Evolutionary conservation across 35 echinoderm and acorn worm genomes (phyloP).

Genomic region (Apostichopus parvimensis): DNA sequence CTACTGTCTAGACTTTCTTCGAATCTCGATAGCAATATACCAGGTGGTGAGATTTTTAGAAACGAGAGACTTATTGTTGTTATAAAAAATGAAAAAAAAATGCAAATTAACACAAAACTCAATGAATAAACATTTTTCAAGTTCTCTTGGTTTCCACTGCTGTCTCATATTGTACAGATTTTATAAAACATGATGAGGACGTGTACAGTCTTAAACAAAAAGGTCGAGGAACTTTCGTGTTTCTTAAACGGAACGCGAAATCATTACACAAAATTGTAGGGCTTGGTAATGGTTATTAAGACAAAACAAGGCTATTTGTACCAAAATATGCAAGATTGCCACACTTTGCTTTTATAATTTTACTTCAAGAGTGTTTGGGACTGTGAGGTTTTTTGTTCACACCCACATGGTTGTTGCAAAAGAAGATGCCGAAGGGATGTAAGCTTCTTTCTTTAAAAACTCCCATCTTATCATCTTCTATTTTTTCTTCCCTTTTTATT

Average conservation of each 20-base stretch:
- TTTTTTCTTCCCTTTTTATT: constrained; percentile 18
- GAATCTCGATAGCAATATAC: constrained; percentile 60
- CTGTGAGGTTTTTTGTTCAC: constrained; percentile 23
- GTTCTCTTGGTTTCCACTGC: constrained; percentile 59
- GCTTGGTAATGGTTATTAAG: constrained; percentile 51
- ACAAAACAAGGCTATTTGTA: constrained; percentile 51
- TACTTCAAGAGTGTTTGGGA: constrained; percentile 6
- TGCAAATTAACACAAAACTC: constrained; percentile 57
- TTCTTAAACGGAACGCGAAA: constrained; percentile 1
- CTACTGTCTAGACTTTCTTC: constrained; percentile 62
- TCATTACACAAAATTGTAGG: constrained; percentile 1
- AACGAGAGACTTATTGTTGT: constrained; percentile 62
- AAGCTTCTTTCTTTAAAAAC: neutral
- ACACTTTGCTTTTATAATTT: constrained; percentile 60
- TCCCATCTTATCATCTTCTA: neutral
- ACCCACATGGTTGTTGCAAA: constrained; percentile 5
- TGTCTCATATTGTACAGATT: constrained; percentile 64
- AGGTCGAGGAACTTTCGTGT: constrained; percentile 38
- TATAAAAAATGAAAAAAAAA: constrained; percentile 54
- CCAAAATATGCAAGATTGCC: constrained; percentile 56
- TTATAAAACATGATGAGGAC: constrained; percentile 54
- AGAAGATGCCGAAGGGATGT: constrained; percentile 22
- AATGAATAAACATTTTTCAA: constrained; percentile 63
- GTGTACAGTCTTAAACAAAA: constrained; percentile 49
- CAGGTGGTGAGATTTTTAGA: constrained; percentile 59